Conservation (phyloP, 2,797 vertebrate species). For the Graptemys geographica region DNA sequence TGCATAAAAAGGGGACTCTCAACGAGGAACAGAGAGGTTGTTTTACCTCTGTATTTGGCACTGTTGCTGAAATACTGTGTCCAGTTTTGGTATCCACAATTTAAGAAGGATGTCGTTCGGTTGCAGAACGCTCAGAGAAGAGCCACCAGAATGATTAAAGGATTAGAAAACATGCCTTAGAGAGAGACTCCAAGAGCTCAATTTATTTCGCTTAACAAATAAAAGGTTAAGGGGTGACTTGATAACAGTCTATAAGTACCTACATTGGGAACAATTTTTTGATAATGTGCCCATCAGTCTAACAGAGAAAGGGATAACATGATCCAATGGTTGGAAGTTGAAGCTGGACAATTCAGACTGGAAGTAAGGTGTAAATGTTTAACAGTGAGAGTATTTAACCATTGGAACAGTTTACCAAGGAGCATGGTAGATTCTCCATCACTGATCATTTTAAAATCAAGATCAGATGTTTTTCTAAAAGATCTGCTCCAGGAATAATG, state of each 20-base stretch:
- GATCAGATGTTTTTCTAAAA: background rate
- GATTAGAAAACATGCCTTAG: background rate
- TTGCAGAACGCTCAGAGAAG: background rate
- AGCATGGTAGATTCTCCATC: background rate
- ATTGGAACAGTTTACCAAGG: background rate
- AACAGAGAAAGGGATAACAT: background rate
- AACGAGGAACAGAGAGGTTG: background rate
- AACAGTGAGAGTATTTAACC: background rate
- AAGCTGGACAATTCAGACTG: background rate
- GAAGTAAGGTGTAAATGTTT: background rate
- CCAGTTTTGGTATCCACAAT: background rate
- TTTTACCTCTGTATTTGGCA: background rate
- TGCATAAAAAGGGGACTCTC: no score
- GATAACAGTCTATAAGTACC: background rate
- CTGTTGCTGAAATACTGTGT: background rate
- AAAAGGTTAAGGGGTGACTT: background rate
- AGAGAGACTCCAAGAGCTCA: background rate
- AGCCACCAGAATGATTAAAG: background rate
- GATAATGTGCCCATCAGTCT: background rate
- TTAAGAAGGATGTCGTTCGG: background rate
- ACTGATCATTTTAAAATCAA: background rate
- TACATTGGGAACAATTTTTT: background rate
- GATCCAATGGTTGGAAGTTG: background rate
- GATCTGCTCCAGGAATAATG: background rate
- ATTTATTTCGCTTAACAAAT: background rate